Conservation (phyloP, 1,140 invertebrate species). For the Bacillus rossius region DNA sequence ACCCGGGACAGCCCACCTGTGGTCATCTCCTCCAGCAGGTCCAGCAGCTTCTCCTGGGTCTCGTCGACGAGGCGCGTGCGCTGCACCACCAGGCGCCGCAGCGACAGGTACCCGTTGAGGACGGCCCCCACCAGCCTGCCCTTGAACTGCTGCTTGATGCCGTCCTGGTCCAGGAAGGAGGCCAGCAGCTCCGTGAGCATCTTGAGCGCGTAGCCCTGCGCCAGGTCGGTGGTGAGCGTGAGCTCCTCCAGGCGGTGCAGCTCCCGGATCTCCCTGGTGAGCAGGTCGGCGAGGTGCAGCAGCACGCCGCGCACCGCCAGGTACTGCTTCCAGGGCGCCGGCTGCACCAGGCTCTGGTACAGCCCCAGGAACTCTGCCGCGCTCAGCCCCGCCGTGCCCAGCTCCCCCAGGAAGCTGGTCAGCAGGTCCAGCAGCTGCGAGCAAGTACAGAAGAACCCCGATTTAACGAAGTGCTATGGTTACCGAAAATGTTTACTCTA, state of each 20-base stretch:
- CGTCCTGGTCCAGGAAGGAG: constrained; percentile 73
- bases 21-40: constrained; percentile 94
- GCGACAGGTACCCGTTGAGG: constrained; percentile 88
- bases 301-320: constrained; percentile 83
- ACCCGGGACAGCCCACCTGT: too few relatives aligned
- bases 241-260: constrained; percentile 83
- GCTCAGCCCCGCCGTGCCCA: constrained; percentile 80
- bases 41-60: constrained; percentile 92
- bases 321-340: constrained; percentile 90
- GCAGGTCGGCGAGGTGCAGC: constrained; percentile 73
- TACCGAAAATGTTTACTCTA: too few relatives aligned
- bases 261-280: constrained; percentile 83
- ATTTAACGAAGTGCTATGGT: too few relatives aligned
- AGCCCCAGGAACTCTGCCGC: constrained; percentile 86
- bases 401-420: constrained; percentile 81
- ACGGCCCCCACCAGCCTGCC: constrained; percentile 81
- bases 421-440: constrained; percentile 73
- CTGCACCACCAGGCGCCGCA: constrained; percentile 88
- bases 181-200: constrained; percentile 83
- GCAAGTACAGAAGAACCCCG: too few relatives aligned
- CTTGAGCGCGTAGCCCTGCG: constrained; percentile 86
- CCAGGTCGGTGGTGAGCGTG: constrained; percentile 88
- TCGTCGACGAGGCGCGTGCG: constrained; percentile 93
- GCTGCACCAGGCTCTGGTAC: constrained; percentile 78
- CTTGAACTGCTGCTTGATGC: constrained; percentile 85